Percentiles rank a stretch among this genome's conserved stretches.
Evolutionary conservation across 2,888 invertebrate species (phyloP).

Genomic region (Tetanocera ferruginea): DNA sequence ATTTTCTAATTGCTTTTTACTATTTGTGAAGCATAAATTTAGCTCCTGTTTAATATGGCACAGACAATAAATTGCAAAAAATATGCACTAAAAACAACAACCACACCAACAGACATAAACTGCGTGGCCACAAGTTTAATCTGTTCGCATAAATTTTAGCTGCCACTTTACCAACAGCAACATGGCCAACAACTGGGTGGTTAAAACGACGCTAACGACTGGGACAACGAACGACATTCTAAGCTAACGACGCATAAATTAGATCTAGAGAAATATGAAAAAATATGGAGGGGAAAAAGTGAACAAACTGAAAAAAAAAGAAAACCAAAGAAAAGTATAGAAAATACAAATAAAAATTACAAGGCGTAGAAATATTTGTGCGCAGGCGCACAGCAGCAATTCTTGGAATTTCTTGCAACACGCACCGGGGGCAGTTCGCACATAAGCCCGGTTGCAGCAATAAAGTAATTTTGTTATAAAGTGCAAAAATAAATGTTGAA

Average conservation of each 20-base stretch:
- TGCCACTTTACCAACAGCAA: conserved; percentile 31
- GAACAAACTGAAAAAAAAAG: conserved; percentile 4
- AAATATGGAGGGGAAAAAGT: background rate
- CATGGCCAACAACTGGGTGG: conserved; percentile 27
- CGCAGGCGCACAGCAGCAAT: conserved; percentile 28
- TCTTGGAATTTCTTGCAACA: conserved; percentile 29
- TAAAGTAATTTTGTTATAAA: conserved; percentile 32
- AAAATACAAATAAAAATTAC: background rate
- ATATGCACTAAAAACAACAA: conserved; percentile 25
- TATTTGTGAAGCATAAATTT: conserved; percentile 19
- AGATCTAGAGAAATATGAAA: background rate
- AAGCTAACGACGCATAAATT: conserved; percentile 42
- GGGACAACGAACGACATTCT: conserved; percentile 20
- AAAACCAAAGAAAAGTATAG: conserved; percentile 9
- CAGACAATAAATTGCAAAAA: conserved; percentile 33
- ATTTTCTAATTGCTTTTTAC: background rate
- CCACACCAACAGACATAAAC: conserved; percentile 31
- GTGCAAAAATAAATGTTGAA: conserved; percentile 3
- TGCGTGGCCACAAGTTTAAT: background rate
- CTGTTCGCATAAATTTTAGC: background rate
- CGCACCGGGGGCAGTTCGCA: conserved; percentile 13
- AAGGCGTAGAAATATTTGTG: conserved; percentile 27
- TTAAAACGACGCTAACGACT: conserved; percentile 8
- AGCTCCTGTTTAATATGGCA: conserved; percentile 29
- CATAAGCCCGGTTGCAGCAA: conserved; percentile 21